phyloP scores from a whole-genome alignment of 1,140 invertebrate genomes.

The Lucilia cuprina region DNA sequence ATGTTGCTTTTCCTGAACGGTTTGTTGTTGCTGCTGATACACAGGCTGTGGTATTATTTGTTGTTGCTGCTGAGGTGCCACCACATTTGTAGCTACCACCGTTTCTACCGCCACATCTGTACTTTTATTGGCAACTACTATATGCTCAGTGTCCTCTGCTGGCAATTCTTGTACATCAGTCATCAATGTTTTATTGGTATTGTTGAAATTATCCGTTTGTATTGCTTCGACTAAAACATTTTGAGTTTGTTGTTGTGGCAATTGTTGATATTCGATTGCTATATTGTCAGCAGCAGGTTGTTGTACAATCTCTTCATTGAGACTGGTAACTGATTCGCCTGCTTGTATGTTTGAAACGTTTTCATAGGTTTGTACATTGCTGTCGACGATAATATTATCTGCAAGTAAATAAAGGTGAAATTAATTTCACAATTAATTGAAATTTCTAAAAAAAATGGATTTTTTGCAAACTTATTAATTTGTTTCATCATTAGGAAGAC shows the following conservation, averaged over 20 bases:
- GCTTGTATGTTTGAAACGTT: conserved; percentile 17
- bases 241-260: conserved; percentile 42
- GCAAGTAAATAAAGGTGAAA: neutral
- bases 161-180: conserved; percentile 25
- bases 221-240: conserved; percentile 24
- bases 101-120: conserved; percentile 40
- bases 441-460: neutral
- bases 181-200: conserved; percentile 8
- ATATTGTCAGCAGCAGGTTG: conserved; percentile 35
- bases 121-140: conserved; percentile 19
- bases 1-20: conserved; percentile 34
- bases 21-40: conserved; percentile 44
- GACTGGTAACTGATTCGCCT: conserved; percentile 32
- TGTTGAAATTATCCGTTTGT: conserved; percentile 20
- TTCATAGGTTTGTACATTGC: neutral
- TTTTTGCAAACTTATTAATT: too few species aligned
- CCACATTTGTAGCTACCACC: conserved; percentile 34
- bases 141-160: neutral
- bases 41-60: conserved; percentile 35
- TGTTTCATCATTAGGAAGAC: too few species aligned
- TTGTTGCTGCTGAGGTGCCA: neutral
- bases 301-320: conserved; percentile 24
- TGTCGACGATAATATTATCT: conserved; percentile 15
- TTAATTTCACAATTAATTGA: neutral
- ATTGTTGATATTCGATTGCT: conserved; percentile 34